A percentile compares a stretch with the other conserved stretches of the same genome.
These are phyloP conservation scores for Progne subis DNA, from an alignment of 2,113 vertebrate genomes.

Conservation along the genomic window DNA sequence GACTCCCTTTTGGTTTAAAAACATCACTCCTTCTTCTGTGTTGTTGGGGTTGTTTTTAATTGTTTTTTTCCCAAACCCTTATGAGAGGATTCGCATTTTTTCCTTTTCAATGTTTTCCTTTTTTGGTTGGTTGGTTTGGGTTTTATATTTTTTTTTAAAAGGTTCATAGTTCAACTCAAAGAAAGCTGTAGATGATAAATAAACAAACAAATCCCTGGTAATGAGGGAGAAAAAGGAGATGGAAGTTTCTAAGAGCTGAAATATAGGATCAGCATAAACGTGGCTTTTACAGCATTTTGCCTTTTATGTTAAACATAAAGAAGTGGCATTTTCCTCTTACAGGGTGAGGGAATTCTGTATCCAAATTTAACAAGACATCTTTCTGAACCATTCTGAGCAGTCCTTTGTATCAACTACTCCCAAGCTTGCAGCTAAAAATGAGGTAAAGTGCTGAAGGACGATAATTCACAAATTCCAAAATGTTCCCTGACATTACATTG, in stretches of 20 bases:
- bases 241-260: neutral
- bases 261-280: neutral
- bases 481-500: neutral
- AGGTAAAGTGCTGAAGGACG: neutral
- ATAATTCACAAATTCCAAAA: neutral
- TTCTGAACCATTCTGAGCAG: neutral
- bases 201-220: neutral
- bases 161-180: neutral
- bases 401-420: neutral
- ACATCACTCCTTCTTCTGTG: neutral
- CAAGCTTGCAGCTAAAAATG: neutral
- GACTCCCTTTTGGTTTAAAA: neutral
- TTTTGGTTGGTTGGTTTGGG: neutral
- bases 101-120: neutral
- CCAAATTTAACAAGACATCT: neutral
- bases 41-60: neutral
- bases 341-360: neutral
- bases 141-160: neutral
- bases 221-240: neutral
- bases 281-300: neutral
- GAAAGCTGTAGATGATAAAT: neutral
- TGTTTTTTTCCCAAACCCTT: neutral
- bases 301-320: neutral
- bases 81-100: neutral
- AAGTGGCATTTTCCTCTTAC: neutral